phyloP scores from a whole-genome alignment of 1,140 invertebrate genomes.

The Lucilia cuprina region DNA sequence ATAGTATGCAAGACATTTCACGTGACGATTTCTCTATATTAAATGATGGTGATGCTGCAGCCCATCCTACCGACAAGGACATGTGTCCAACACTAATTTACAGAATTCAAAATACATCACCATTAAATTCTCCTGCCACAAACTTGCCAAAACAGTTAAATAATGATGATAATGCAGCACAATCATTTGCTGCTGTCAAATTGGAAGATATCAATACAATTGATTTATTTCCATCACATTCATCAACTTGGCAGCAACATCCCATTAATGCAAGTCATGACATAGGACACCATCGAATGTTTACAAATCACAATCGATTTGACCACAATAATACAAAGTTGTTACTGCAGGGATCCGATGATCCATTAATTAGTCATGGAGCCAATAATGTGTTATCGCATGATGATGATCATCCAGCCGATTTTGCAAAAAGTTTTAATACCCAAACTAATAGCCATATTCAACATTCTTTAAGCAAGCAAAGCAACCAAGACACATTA shows the following conservation, averaged over 20 bases:
- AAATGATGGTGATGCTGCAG: constrained; percentile 18
- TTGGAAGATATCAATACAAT: neutral
- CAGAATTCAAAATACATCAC: neutral
- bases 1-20: constrained; percentile 44
- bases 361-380: constrained; percentile 58
- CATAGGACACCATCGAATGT: constrained; percentile 40
- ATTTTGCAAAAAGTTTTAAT: constrained; percentile 35
- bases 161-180: constrained; percentile 4
- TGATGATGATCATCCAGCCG: constrained; percentile 56
- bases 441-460: neutral
- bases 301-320: neutral
- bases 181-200: neutral
- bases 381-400: constrained; percentile 47
- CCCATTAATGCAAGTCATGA: constrained; percentile 34
- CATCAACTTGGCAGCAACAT: constrained; percentile 46
- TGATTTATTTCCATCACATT: constrained; percentile 40
- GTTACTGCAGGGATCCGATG: constrained; percentile 56
- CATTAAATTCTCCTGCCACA: neutral
- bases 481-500: neutral
- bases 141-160: neutral
- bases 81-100: constrained; percentile 28
- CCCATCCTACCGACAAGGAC: constrained; percentile 24
- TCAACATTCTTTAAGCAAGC: neutral
- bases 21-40: constrained; percentile 40
- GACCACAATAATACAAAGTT: constrained; percentile 44